Conservation (phyloP, 2,113 vertebrate species). For the Picathartes gymnocephalus region DNA sequence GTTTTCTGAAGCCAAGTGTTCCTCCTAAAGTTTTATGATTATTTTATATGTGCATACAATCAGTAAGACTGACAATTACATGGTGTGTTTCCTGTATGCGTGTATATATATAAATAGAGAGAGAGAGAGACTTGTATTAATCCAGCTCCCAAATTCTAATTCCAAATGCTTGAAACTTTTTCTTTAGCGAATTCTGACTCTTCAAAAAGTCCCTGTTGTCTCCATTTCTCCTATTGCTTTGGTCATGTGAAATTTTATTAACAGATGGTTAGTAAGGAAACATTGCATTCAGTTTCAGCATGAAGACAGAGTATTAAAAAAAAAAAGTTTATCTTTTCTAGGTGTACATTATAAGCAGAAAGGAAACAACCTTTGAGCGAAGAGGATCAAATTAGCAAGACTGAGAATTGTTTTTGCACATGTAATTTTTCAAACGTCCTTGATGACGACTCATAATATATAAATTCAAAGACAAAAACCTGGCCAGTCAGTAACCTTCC, state of each 20-base stretch:
- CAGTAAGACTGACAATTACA: not conserved
- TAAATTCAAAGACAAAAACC: slow-evolving; percentile 48
- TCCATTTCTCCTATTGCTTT: not conserved
- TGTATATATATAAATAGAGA: not conserved
- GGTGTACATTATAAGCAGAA: not conserved
- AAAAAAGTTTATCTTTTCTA: not conserved
- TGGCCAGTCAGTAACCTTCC: slow-evolving; percentile 33
- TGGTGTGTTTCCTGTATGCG: not conserved
- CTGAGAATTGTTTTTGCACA: not conserved
- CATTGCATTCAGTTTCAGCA: not conserved
- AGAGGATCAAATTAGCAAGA: slow-evolving; percentile 4
- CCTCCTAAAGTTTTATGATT: not conserved
- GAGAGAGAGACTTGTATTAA: no score
- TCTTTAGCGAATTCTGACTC: not conserved
- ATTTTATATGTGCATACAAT: not conserved
- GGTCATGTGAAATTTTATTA: not conserved
- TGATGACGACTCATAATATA: slow-evolving; percentile 39
- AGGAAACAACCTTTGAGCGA: not conserved
- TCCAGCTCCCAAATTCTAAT: not conserved
- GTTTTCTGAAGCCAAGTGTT: not conserved
- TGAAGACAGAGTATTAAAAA: not conserved
- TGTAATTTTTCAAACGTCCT: slow-evolving; percentile 1
- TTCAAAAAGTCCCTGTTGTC: not conserved
- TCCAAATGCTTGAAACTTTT: not conserved
- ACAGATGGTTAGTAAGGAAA: not conserved